Evolutionary conservation across 2,888 invertebrate genomes (phyloP), one percentile per base, ranked within the genome.

Genomic region (Eretmocerus hayati): DNA sequence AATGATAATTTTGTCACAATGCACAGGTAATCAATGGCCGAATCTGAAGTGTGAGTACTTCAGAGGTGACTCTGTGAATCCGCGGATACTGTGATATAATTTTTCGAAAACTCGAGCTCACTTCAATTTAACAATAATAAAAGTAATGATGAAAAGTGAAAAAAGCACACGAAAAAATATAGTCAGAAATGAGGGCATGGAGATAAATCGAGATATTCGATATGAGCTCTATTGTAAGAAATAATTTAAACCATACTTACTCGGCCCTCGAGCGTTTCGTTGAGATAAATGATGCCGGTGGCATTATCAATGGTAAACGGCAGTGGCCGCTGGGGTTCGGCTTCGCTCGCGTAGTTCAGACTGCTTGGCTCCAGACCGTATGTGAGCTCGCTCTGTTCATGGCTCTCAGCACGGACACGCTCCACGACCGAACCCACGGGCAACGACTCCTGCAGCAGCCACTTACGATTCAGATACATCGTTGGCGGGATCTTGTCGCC

Each of bases 281-380:
- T 90, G 41, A 90, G 78, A 60, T 81, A 84, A 43, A 91, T 85
- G 5, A 81, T 81, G 23, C 91, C 91, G 1, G 84, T 85, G 4
- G 74, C 72, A 31, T 81, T 78, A 69, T 91, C 81, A 53, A 92
- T 90, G 37, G 77, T 72, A 66, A 91, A 91, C 2, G 90, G 90
- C 19, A 85, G 74, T 4, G 79, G 78, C 9, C 5, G 30, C 42
- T 61, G 64, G 8, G 62, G 62, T 21, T 35, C 39, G 9, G 60
- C 61, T 22, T 60, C 59, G 5, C 62, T 61, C 19, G 64, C 61
- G 47, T 59, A 65, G 42, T 69, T 65, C 36, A 67, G 62, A 30
- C 69, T 69, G n/a, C 73, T 69, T 1, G 81, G 80, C 66, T 88
- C 87, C 53, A 90, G 67, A 0, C 84, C 85, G 60, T 80, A 90